These are phyloP conservation scores for Microchrysa polita DNA, from an alignment of 2,888 invertebrate species.

Conservation along the genomic window DNA sequence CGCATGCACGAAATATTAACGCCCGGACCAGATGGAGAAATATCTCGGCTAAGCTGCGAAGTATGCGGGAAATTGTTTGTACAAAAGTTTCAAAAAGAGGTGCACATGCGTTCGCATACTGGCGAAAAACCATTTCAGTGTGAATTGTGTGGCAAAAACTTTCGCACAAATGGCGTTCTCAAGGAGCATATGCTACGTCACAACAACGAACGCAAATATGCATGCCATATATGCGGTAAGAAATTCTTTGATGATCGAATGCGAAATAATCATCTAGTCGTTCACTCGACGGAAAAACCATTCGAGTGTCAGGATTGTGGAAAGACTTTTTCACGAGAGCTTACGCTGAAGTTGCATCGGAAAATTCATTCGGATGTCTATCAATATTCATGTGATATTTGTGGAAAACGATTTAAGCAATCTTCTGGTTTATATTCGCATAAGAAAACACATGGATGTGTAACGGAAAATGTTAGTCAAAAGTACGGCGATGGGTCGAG, in stretches of 20 bases:
- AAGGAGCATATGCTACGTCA: too few relatives aligned
- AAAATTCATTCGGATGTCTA: conserved; percentile 59
- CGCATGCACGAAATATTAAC: background rate
- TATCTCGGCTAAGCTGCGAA: conserved; percentile 63
- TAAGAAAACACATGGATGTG: conserved; percentile 40
- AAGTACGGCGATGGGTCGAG: too few relatives aligned
- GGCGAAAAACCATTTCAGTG: too few relatives aligned
- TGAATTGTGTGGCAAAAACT: too few relatives aligned
- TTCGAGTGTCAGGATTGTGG: conserved; percentile 70
- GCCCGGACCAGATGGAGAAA: background rate
- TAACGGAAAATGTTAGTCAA: too few relatives aligned
- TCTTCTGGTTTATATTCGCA: conserved; percentile 49
- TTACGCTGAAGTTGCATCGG: conserved; percentile 68
- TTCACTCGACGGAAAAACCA: conserved; percentile 61
- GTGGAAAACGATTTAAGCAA: conserved; percentile 52
- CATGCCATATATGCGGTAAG: too few relatives aligned
- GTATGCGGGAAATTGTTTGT: conserved; percentile 64
- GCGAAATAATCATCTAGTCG: too few relatives aligned
- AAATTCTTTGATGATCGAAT: too few relatives aligned
- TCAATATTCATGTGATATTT: conserved; percentile 51
- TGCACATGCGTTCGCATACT: too few relatives aligned
- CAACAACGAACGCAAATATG: too few relatives aligned
- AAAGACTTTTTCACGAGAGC: conserved; percentile 67
- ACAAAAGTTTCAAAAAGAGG: too few relatives aligned
- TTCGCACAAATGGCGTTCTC: too few relatives aligned